Conservation (phyloP, 2,113 vertebrate species). For the Apus apus region DNA sequence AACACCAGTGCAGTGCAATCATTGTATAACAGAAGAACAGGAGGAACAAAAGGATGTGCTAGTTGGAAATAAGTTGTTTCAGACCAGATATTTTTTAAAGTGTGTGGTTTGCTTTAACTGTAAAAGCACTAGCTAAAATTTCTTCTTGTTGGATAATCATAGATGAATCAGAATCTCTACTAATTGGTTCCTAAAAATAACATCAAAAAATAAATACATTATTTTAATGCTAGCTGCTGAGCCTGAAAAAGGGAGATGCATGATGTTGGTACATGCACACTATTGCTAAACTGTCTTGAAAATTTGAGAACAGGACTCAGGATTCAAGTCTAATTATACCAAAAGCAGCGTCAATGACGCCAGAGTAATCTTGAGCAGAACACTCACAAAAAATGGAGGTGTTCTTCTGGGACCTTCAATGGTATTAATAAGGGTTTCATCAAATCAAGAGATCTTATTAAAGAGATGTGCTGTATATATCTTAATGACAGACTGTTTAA, state of each 20-base stretch:
- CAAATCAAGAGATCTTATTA: constrained; percentile 47
- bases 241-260: neutral
- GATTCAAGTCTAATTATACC: neutral
- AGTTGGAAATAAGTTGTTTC: neutral
- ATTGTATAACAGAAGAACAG: neutral
- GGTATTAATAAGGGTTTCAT: constrained; percentile 53
- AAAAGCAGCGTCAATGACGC: neutral
- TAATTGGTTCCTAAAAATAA: neutral
- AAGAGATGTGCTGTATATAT: constrained; percentile 32
- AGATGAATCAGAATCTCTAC: neutral
- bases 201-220: neutral
- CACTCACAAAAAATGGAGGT: neutral
- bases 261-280: neutral
- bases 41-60: neutral
- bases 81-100: neutral
- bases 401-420: neutral
- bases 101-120: neutral
- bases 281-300: neutral
- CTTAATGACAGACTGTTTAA: constrained; percentile 50
- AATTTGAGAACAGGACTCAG: neutral
- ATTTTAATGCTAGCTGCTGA: neutral
- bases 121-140: neutral
- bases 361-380: constrained; percentile 13
- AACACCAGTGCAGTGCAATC: neutral
- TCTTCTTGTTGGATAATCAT: neutral